These are phyloP conservation scores for Platalea minor DNA, from an alignment of 2,797 vertebrate species.

Conservation along the genomic window DNA sequence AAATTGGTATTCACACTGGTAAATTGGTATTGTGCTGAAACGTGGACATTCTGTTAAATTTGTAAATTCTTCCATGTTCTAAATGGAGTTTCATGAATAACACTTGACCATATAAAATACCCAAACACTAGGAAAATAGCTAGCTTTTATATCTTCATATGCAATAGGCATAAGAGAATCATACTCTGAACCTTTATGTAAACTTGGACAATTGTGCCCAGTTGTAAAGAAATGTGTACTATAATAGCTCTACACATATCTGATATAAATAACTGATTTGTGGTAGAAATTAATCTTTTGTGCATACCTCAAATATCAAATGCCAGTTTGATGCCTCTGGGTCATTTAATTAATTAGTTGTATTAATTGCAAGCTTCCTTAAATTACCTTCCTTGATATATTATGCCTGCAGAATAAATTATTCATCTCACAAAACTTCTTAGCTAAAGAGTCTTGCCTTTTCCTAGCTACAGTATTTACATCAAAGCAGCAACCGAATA, in stretches of 20 bases:
- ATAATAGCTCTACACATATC: neutral
- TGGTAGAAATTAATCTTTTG: conserved; percentile 22
- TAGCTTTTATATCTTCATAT: neutral
- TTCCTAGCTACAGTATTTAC: conserved; percentile 43
- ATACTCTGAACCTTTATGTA: neutral
- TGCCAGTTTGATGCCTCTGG: conserved; percentile 13
- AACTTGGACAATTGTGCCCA: neutral
- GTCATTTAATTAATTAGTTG: conserved; percentile 61
- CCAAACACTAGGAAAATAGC: neutral
- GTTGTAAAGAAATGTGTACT: neutral
- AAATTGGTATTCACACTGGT: neutral
- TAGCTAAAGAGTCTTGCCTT: conserved; percentile 23
- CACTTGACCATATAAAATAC: neutral
- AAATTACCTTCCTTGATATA: conserved; percentile 78
- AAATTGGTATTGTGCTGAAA: neutral
- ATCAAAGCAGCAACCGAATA: conserved; percentile 32
- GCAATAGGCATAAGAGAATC: neutral
- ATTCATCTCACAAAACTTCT: conserved; percentile 81
- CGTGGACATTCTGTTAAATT: neutral
- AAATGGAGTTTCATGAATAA: neutral
- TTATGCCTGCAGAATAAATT: conserved; percentile 83
- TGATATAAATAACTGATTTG: neutral
- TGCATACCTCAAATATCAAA: conserved; percentile 23
- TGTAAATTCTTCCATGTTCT: neutral
- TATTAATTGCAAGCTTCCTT: conserved; percentile 70